Base-by-base conservation (phyloP, 2,888 invertebrate genomes). In the Anodontia alba region DNA sequence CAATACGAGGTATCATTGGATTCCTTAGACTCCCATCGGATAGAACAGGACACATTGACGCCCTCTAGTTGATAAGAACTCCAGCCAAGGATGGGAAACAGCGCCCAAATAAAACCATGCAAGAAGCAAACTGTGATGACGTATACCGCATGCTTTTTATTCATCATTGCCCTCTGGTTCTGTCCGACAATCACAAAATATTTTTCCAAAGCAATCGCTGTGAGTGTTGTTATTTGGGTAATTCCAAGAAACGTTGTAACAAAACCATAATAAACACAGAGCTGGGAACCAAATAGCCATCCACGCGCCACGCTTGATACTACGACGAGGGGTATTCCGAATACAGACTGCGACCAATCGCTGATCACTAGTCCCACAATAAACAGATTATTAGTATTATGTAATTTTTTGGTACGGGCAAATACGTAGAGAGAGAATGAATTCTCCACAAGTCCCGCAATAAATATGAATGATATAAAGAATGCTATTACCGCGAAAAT, bases 241-340 rank as follows among this genome's bases (percentile, higher is more conserved):
- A 70, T 43, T 46, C 70, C 70, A 26, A 70, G 43, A 70, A 70
- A 70, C 29, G 70, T 70, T 12, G 70, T 70, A 10, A 70, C 23
- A 46, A 70, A 70, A 7, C 46, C 46, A 29, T 70, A 70, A 29
- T 70, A 70, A n/a, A 70, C 46, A n/a, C 70, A 70, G 10, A 29
- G 15, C 0, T 8, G 0, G 20, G 17, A 46, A 10, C 31, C 1
- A 46, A 70, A 70, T 46, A 70, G 8, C 70, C 70, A 70, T 17
- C 46, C 26, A 0, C 29, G 26, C 46, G 70, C 29, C 15, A 46
- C 8, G 12, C 46, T 33, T 2, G 70, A 70, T 46, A 5, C 23
- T 10, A 49, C 49, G 1, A 70, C 70, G 1, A 70, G 8, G 10
- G 70, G 70, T 20, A 70, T 43, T 46, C 70, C 70, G 20, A 70